Conservation (phyloP, 2,797 vertebrate genomes). For the Alectoris magna region DNA sequence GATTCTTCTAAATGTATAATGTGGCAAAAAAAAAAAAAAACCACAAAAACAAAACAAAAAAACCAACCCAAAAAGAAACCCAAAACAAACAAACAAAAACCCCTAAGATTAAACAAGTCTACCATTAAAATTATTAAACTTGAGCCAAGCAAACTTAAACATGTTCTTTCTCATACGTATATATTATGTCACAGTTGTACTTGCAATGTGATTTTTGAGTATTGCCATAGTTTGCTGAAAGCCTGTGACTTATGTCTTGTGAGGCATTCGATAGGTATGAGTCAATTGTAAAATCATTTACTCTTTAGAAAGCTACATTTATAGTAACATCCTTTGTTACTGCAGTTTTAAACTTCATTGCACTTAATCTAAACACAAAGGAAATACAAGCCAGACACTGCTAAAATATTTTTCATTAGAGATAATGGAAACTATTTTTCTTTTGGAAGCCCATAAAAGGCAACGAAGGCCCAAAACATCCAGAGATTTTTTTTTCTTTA, state of each 20-base stretch:
- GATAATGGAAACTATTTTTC: conserved; percentile 79
- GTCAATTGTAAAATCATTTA: conserved; percentile 52
- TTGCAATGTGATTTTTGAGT: conserved; percentile 20
- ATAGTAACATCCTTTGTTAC: conserved; percentile 68
- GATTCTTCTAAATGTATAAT: background rate
- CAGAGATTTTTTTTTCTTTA: conserved; percentile 48
- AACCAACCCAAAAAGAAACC: background rate
- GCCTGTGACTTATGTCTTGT: conserved; percentile 11
- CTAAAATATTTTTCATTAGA: conserved; percentile 78
- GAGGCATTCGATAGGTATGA: conserved; percentile 36
- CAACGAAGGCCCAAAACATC: conserved; percentile 54
- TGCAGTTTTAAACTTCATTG: conserved; percentile 63
- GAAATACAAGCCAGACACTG: conserved; percentile 66
- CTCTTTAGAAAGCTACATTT: conserved; percentile 61
- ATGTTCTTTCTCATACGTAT: background rate
- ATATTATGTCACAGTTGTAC: background rate
- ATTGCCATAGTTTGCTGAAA: background rate
- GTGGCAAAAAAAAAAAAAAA: background rate
- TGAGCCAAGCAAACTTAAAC: background rate
- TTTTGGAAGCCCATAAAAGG: conserved; percentile 80
- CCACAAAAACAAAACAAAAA: background rate
- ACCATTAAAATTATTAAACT: background rate
- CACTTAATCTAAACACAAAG: conserved; percentile 74
- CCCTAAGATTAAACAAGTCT: background rate
- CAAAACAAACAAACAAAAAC: background rate